Evolutionary conservation across 2,797 vertebrate genomes (phyloP).

Genomic region (Myripristis jacobus): DNA sequence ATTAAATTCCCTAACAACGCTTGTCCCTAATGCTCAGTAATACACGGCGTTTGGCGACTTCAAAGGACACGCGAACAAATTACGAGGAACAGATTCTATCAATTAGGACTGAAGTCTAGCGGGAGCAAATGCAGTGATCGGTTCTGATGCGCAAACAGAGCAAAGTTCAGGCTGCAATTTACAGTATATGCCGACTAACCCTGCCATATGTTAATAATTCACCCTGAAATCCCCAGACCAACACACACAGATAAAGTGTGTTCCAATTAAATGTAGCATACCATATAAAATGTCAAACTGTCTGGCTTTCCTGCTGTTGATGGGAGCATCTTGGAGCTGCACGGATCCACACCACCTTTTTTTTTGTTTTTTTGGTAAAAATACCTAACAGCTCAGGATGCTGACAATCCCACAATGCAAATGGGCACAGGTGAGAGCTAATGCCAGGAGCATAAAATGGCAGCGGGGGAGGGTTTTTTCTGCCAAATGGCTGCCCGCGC

Average conservation of each 20-base stretch:
- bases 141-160: slow-evolving; percentile 10
- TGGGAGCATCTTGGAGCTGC: not conserved
- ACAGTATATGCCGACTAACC: slow-evolving; percentile 51
- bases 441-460: slow-evolving; percentile 57
- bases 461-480: slow-evolving; percentile 21
- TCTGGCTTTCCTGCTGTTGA: slow-evolving; percentile 35
- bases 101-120: too few species aligned
- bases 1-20: too few species aligned
- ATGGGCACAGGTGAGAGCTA: slow-evolving; percentile 59
- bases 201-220: slow-evolving; percentile 46
- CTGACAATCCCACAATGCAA: slow-evolving; percentile 54
- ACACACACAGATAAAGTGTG: slow-evolving; percentile 36
- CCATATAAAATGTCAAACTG: slow-evolving; percentile 45
- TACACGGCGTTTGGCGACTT: too few species aligned
- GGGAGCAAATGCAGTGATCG: too few species aligned
- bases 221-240: slow-evolving; percentile 30
- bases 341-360: slow-evolving; percentile 34
- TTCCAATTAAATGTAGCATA: slow-evolving; percentile 59
- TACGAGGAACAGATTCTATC: too few species aligned
- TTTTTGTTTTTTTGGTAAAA: slow-evolving; percentile 18
- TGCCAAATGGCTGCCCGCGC: slow-evolving; percentile 62
- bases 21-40: too few species aligned
- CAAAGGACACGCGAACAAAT: too few species aligned
- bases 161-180: slow-evolving; percentile 44
- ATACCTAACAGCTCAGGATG: slow-evolving; percentile 45